phyloP scores from a whole-genome alignment of 2,888 invertebrate species.

The Andrena flavipes region DNA sequence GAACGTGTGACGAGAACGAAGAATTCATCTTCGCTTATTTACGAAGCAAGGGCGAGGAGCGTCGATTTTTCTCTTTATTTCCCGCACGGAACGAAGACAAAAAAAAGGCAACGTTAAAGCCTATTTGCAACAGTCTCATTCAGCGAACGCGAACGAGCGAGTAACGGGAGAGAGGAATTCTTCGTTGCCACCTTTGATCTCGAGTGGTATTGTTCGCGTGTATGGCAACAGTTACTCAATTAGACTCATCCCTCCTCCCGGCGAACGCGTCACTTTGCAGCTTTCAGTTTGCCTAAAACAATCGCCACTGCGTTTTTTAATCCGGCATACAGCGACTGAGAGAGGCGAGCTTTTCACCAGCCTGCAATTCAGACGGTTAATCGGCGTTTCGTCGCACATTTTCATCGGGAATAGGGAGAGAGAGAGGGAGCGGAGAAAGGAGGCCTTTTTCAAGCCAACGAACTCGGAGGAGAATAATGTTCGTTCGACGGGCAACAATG shows the following conservation, averaged over 20 bases:
- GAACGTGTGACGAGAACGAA: background rate
- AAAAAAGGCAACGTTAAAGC: background rate
- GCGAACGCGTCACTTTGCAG: constrained; percentile 28
- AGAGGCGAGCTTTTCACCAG: background rate
- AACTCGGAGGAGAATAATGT: background rate
- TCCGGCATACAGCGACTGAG: constrained; percentile 20
- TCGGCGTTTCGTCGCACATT: background rate
- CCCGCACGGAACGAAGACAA: background rate
- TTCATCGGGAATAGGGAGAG: background rate
- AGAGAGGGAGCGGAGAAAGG: background rate
- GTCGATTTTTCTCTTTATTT: background rate
- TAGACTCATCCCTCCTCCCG: background rate
- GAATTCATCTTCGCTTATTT: constrained; percentile 13
- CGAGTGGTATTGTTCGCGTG: constrained; percentile 29
- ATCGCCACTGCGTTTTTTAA: background rate
- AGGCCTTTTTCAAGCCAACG: background rate
- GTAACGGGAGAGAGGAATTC: constrained; percentile 33
- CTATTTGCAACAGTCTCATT: constrained; percentile 4
- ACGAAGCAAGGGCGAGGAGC: background rate
- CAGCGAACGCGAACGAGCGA: constrained; percentile 9
- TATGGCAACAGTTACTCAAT: constrained; percentile 33
- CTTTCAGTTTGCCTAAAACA: constrained; percentile 5
- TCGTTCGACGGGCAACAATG: background rate
- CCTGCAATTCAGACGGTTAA: background rate
- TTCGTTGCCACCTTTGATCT: constrained; percentile 39